These are phyloP conservation scores for Synergus laeviventris DNA, from an alignment of 2,888 invertebrate species.

Conservation along the genomic window DNA sequence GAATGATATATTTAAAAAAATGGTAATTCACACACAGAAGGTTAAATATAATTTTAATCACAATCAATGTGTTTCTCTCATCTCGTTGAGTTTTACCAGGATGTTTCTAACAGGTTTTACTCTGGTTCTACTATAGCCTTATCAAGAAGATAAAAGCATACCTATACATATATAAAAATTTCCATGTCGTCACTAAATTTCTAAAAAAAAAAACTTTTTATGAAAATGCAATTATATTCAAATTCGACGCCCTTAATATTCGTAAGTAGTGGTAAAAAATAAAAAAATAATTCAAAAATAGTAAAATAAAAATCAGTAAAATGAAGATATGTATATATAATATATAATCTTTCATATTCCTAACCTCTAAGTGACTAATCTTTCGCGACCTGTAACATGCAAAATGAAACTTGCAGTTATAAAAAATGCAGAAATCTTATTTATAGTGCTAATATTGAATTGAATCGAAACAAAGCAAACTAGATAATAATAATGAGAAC, in stretches of 20 bases:
- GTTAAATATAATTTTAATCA: background rate
- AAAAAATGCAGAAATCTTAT: background rate
- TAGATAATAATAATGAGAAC: too few relatives aligned
- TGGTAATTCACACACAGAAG: background rate
- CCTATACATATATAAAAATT: background rate
- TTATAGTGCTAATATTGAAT: background rate
- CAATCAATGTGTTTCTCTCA: background rate
- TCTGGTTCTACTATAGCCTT: too few relatives aligned
- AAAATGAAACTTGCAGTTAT: background rate
- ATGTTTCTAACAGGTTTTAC: too few relatives aligned
- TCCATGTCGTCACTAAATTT: background rate
- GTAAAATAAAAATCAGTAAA: background rate
- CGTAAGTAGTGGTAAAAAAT: too few relatives aligned
- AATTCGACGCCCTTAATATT: too few relatives aligned
- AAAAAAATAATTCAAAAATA: too few relatives aligned
- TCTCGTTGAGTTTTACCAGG: background rate
- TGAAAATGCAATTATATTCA: too few relatives aligned
- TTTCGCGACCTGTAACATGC: background rate
- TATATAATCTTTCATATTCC: background rate
- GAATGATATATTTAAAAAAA: background rate
- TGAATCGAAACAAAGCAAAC: background rate
- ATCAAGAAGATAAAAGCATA: slow-evolving; percentile 22
- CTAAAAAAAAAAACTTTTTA: too few relatives aligned
- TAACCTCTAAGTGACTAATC: background rate
- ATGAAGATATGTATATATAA: background rate